Evolutionary conservation across 1,140 invertebrate genomes (phyloP).

Genomic region (Olivierus martensii): DNA sequence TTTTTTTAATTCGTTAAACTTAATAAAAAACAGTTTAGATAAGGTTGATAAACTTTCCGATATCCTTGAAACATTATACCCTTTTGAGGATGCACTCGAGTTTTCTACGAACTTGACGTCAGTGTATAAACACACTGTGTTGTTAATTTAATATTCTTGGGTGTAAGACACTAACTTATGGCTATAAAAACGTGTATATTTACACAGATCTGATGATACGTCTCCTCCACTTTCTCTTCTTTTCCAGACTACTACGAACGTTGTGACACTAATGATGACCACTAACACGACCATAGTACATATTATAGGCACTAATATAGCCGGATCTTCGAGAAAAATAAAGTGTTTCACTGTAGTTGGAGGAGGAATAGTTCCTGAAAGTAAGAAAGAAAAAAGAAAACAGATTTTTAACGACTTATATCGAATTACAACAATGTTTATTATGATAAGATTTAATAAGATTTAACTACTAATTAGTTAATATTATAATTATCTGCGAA

Average conservation of each 20-base stretch:
- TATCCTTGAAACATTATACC: too few species aligned
- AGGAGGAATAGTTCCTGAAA: slow-evolving; percentile 3
- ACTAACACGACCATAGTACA: slow-evolving; percentile 19
- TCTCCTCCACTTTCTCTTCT: slow-evolving; percentile 6
- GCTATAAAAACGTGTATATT: slow-evolving; percentile 1
- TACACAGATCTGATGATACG: slow-evolving; percentile 13
- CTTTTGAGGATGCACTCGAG: too few species aligned
- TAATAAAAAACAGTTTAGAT: too few species aligned
- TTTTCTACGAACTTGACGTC: too few species aligned
- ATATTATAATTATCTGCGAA: not conserved
- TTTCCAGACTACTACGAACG: slow-evolving; percentile 18
- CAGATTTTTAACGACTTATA: not conserved
- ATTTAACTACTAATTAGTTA: not conserved
- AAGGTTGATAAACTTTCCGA: too few species aligned
- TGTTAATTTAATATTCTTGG: too few species aligned
- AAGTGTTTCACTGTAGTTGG: not conserved
- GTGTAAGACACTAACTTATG: too few species aligned
- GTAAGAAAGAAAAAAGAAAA: not conserved
- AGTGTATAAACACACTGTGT: too few species aligned
- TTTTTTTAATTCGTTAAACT: too few species aligned
- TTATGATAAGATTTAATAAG: not conserved
- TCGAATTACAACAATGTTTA: not conserved
- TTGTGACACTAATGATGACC: slow-evolving; percentile 15
- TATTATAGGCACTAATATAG: slow-evolving; percentile 18
- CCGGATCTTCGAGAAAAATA: slow-evolving; percentile 15